A percentile compares a stretch with the other conserved stretches of the same genome.
Conservation (phyloP, 2,888 invertebrate genomes). For the Lasioglossum leucozonium region DNA sequence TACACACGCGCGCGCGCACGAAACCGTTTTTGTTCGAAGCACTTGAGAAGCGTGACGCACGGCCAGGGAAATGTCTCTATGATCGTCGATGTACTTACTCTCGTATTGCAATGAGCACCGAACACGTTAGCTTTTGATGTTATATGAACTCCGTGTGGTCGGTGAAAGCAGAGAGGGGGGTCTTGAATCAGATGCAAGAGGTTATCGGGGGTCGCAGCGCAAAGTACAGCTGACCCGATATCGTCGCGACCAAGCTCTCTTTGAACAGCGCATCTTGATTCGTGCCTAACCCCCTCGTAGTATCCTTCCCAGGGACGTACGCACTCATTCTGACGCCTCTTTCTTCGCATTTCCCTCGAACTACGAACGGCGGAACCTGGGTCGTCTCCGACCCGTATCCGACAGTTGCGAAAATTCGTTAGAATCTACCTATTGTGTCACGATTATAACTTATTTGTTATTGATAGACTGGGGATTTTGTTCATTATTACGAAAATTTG, state of each 20-base stretch:
- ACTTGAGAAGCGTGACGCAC: not conserved
- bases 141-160: constrained; percentile 64
- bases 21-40: not conserved
- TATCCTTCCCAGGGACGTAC: constrained; percentile 20
- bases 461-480: not conserved
- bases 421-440: not conserved
- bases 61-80: not conserved
- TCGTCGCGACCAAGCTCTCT: constrained; percentile 43
- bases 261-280: constrained; percentile 10
- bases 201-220: constrained; percentile 82
- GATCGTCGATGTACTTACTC: constrained; percentile 35
- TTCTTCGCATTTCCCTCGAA: not conserved
- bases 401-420: not conserved
- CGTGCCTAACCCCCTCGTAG: constrained; percentile 26
- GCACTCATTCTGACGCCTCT: not conserved
- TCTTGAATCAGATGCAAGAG: constrained; percentile 65
- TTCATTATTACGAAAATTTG: no score
- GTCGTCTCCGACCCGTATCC: not conserved
- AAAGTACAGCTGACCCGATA: constrained; percentile 82
- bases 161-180: constrained; percentile 54
- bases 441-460: not conserved
- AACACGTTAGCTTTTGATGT: constrained; percentile 59
- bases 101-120: constrained; percentile 43
- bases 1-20: not conserved
- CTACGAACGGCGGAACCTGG: not conserved